A percentile compares a stretch with the other conserved stretches of the same genome.
Conservation (phyloP, 2,888 invertebrate species). For the Ectemnius cavifrons region DNA sequence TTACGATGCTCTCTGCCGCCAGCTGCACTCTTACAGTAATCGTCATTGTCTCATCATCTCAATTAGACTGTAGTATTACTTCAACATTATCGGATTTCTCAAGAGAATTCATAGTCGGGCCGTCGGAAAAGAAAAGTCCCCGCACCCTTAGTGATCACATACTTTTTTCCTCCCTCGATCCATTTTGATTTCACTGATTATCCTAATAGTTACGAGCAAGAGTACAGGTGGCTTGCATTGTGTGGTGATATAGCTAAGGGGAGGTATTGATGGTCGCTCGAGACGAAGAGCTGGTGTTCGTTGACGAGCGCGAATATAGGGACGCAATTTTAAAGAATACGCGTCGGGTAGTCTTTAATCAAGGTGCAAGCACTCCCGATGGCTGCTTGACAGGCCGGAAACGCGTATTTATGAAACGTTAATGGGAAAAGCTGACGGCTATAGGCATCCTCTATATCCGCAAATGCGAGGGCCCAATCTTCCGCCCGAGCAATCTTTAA, state of each 20-base stretch:
- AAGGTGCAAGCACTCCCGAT: conserved; percentile 3
- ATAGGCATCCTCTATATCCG: background rate
- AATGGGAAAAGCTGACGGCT: conserved; percentile 1
- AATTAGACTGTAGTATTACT: too few species aligned
- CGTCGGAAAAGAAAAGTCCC: too few species aligned
- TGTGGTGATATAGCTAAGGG: too few species aligned
- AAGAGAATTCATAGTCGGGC: too few species aligned
- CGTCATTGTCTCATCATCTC: background rate
- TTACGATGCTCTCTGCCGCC: conserved; percentile 20
- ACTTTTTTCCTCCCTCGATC: too few species aligned
- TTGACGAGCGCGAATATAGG: background rate
- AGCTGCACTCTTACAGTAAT: background rate
- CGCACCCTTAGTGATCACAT: too few species aligned
- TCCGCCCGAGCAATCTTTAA: conserved; percentile 7
- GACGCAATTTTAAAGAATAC: conserved; percentile 9
- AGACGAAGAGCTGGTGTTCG: conserved; percentile 2
- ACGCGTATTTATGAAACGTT: conserved; percentile 4
- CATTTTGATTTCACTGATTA: too few species aligned
- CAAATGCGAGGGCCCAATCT: conserved; percentile 10
- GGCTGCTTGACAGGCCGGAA: conserved; percentile 7
- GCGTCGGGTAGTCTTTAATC: conserved; percentile 8
- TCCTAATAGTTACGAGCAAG: too few species aligned
- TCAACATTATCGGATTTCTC: too few species aligned
- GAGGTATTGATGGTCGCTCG: background rate
- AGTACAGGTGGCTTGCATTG: too few species aligned